Evolutionary conservation across 1,140 invertebrate genomes (phyloP).

Genomic region (Neodiprion fabricii): DNA sequence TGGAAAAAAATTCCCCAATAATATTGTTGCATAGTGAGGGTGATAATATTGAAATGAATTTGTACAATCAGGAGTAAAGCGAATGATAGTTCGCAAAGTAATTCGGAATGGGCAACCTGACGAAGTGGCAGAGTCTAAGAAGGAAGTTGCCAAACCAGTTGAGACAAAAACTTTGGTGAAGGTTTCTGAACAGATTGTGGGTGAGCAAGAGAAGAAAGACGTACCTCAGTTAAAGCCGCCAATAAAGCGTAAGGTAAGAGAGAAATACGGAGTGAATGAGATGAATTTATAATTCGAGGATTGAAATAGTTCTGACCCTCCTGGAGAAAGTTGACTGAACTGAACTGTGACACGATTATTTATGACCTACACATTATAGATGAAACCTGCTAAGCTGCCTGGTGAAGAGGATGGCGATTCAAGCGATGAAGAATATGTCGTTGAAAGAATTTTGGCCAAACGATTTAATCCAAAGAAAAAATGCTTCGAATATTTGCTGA

Average conservation of each 20-base stretch:
- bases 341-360: neutral
- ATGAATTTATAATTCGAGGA: too few relatives aligned
- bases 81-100: slow-evolving; percentile 53
- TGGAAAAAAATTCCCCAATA: too few relatives aligned
- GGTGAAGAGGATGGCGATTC: slow-evolving; percentile 54
- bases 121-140: slow-evolving; percentile 41
- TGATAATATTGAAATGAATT: neutral
- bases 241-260: slow-evolving; percentile 50
- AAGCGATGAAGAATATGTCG: slow-evolving; percentile 68
- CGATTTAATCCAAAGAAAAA: slow-evolving; percentile 79
- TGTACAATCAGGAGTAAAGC: slow-evolving; percentile 40
- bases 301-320: too few relatives aligned
- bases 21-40: too few relatives aligned
- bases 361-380: slow-evolving; percentile 28
- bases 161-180: slow-evolving; percentile 29
- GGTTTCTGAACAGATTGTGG: neutral
- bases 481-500: slow-evolving; percentile 80
- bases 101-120: slow-evolving; percentile 58
- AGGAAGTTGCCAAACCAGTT: slow-evolving; percentile 27
- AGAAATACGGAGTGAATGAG: neutral
- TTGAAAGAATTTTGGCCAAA: slow-evolving; percentile 83
- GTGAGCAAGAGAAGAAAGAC: slow-evolving; percentile 40
- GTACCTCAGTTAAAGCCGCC: slow-evolving; percentile 51
- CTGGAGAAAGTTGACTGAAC: neutral
- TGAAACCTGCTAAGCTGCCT: slow-evolving; percentile 32